phyloP scores from a whole-genome alignment of 2,888 invertebrate genomes.

The Drosophila cognata region DNA sequence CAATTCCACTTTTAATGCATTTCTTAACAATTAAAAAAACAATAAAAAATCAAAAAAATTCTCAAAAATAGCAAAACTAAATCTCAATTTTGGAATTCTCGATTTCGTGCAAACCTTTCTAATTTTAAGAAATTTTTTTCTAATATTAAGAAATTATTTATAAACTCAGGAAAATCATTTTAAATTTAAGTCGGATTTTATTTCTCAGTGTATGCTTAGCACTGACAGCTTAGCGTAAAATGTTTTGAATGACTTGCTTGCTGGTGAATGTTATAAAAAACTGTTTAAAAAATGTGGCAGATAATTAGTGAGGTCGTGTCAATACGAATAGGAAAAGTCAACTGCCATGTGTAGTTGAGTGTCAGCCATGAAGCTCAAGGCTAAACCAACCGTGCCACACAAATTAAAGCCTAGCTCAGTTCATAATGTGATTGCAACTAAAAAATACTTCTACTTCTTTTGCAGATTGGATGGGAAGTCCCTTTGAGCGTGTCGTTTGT shows the following conservation, averaged over 20 bases:
- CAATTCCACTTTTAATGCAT: neutral
- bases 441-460: slow-evolving; percentile 38
- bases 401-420: slow-evolving; percentile 25
- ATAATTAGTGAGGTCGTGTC: slow-evolving; percentile 28
- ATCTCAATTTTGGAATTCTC: rapidly evolving
- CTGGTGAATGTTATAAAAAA: neutral
- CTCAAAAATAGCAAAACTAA: neutral
- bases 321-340: slow-evolving; percentile 17
- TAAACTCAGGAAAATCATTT: neutral
- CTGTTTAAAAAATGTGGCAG: slow-evolving; percentile 3
- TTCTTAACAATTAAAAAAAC: neutral
- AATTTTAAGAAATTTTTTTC: neutral
- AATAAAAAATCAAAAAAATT: neutral
- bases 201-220: slow-evolving; percentile 1
- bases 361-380: slow-evolving; percentile 48
- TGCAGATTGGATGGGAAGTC: slow-evolving; percentile 97
- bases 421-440: slow-evolving; percentile 9
- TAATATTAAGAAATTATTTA: neutral
- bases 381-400: slow-evolving; percentile 30
- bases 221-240: slow-evolving; percentile 62
- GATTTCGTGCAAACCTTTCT: neutral
- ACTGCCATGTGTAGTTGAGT: slow-evolving; percentile 37
- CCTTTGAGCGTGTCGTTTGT: slow-evolving; percentile 97
- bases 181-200: rapidly evolving
- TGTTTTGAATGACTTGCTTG: slow-evolving; percentile 62